Conservation (phyloP, 2,797 vertebrate genomes). For the Heterohyrax brucei region DNA sequence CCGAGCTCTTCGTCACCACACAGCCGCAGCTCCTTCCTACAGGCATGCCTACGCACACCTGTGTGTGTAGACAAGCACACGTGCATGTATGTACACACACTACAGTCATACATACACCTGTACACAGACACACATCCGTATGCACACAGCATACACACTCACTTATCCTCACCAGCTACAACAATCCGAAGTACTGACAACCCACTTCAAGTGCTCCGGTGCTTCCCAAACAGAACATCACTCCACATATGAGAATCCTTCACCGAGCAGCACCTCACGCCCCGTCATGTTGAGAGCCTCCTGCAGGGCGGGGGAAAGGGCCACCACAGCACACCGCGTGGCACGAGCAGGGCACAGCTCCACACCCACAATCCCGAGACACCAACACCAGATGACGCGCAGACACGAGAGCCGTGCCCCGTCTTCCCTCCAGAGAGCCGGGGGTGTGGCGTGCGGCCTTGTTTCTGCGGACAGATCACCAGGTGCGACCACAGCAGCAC, state of each 20-base stretch:
- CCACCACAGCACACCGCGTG: accelerated
- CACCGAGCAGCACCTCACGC: neutral
- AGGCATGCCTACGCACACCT: neutral
- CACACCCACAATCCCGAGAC: neutral
- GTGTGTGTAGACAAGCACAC: no score
- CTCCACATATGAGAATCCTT: accelerated
- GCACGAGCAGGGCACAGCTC: neutral
- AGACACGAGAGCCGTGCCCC: neutral
- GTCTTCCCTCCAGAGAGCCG: no score
- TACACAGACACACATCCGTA: neutral
- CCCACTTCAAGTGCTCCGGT: neutral
- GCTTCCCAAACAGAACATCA: neutral
- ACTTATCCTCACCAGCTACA: no score
- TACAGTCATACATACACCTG: no score
- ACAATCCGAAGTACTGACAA: neutral
- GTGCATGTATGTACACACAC: neutral
- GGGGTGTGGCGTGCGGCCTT: no score
- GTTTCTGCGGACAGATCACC: no score
- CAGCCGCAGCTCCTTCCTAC: neutral
- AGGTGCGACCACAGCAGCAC: no score
- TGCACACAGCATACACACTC: neutral
- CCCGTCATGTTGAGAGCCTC: neutral
- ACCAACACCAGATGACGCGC: neutral
- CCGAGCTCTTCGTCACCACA: neutral
- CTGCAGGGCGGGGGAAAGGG: neutral